A percentile compares a stretch with the other conserved stretches of the same genome.
These are phyloP conservation scores for Megalopta genalis DNA, from an alignment of 1,140 invertebrate genomes.

Conservation along the genomic window DNA sequence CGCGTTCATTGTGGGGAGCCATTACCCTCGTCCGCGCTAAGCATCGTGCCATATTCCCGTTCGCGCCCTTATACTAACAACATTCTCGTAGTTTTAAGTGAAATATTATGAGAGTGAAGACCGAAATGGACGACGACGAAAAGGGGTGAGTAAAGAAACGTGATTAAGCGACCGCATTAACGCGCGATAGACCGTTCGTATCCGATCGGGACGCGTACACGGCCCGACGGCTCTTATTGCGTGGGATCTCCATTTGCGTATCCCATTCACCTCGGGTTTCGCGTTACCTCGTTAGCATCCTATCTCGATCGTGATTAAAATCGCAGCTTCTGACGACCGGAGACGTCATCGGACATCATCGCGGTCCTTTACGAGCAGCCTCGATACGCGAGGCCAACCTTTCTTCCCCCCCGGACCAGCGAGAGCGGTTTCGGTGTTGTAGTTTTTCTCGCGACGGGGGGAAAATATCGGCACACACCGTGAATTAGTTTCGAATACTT, in stretches of 20 bases:
- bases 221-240: conserved; percentile 53
- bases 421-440: conserved; percentile 5
- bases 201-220: conserved; percentile 30
- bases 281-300: too few species aligned
- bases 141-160: conserved; percentile 76
- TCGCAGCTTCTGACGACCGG: neutral
- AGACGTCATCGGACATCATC: neutral
- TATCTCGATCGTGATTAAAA: neutral
- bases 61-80: conserved; percentile 73
- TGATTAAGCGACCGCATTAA: neutral
- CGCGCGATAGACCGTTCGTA: conserved; percentile 14
- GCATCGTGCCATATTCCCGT: conserved; percentile 79
- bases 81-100: conserved; percentile 78
- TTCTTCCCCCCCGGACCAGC: neutral
- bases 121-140: conserved; percentile 82
- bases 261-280: conserved; percentile 1
- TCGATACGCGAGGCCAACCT: conserved; percentile 19
- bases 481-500: too few species aligned
- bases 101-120: conserved; percentile 82
- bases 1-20: conserved; percentile 75
- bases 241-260: conserved; percentile 58
- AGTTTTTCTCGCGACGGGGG: conserved; percentile 20
- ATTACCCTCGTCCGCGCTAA: conserved; percentile 77
- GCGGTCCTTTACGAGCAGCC: neutral
- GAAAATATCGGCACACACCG: neutral